A percentile compares a stretch with the other conserved stretches of the same genome.
These are phyloP conservation scores for Lerema accius DNA, from an alignment of 1,140 invertebrate genomes.

Conservation along the genomic window DNA sequence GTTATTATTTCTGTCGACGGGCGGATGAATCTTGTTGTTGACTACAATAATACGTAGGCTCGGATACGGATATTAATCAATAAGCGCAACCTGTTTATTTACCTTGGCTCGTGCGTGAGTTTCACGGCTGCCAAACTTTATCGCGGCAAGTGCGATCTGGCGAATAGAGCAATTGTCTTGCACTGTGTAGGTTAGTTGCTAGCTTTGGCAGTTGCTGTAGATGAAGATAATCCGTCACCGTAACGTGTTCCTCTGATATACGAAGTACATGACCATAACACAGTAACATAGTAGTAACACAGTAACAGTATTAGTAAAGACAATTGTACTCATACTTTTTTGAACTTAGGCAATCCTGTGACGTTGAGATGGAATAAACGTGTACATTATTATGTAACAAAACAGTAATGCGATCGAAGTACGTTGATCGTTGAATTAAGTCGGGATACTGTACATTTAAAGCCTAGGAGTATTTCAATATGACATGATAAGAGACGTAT, in stretches of 20 bases:
- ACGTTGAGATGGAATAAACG: too few species aligned
- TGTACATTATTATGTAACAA: neutral
- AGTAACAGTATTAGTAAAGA: too few species aligned
- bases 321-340: too few species aligned
- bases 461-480: neutral
- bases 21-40: neutral
- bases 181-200: neutral
- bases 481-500: constrained; percentile 6
- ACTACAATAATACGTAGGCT: neutral
- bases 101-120: neutral
- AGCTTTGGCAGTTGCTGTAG: neutral
- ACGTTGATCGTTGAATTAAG: too few species aligned
- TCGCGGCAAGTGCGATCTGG: neutral
- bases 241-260: too few species aligned
- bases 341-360: too few species aligned
- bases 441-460: neutral
- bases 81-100: constrained; percentile 1
- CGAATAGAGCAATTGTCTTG: neutral
- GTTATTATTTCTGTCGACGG: neutral
- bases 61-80: constrained; percentile 1
- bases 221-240: too few species aligned
- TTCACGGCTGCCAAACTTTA: neutral
- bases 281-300: too few species aligned
- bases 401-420: neutral
- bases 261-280: too few species aligned